Base-by-base conservation (phyloP, 1,140 invertebrate genomes). In the Cepaea nemoralis region DNA sequence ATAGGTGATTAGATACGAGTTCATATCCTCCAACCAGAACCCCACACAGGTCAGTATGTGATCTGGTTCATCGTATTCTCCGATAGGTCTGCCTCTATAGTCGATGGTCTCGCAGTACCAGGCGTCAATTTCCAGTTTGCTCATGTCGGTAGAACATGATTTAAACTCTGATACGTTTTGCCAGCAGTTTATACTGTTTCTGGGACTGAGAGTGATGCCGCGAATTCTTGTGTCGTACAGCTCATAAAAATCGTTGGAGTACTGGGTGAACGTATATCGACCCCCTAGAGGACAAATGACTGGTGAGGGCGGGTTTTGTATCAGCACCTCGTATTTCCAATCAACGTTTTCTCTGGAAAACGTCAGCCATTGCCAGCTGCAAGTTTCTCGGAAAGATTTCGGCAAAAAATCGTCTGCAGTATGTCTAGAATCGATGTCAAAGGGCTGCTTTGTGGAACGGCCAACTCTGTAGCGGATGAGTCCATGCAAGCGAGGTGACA, bases 11-110 rank as follows among this genome's bases (percentile, higher is more conserved):
- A 99, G 91, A 92, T 99, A 99, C 0, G 97, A 99, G 91, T 97
- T 97, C 0, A 99, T 93, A 94, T 99, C 99, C 90, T 99, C 98
- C 91, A 98, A 98, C 96, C 97, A 99, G 91, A 94, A 99, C 0
- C 97, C 98, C 86, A 99, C 97, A 90, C 98, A 99, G 89, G 97
- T 97, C 94, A 99, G 95, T 89, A 95, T 95, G 87, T 99, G 98
- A 93, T 99, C 98, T 22, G 97, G 96, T 88, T 97, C 96, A 93
- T 96, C 95, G 83, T 92, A 92, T 83, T 92, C 91, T 86, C 89
- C 97, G 37, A 98, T 95, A 5, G 97, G 97, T 87, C 95, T 93
- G 80, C 97, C 97, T 86, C 96, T 94, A 92, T 98, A 95, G 92
- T 99, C 97, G 3, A 99, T 96, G 16, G 97, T 96, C 6, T 98